Evolutionary conservation across 2,113 vertebrate species (phyloP), one percentile per base, ranked within the genome.

Genomic region (Otis tarda): DNA sequence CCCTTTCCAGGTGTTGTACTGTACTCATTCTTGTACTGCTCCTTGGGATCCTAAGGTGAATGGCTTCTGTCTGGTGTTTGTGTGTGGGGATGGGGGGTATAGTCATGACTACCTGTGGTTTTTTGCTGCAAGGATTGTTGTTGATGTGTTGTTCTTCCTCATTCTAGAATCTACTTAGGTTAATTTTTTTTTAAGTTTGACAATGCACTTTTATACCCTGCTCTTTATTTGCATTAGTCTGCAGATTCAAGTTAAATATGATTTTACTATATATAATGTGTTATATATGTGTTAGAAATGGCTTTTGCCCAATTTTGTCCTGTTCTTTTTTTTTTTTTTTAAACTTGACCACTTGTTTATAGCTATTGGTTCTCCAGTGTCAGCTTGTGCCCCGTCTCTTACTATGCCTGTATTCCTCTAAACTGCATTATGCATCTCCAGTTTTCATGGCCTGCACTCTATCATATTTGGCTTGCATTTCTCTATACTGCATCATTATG

Each of bases 51-150:
- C 24, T 70, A 21, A 39, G 71, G 14, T 9, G 17, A 68, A 31
- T n/a, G 37, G 30, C 23, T 71, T 65, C 30, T 49, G 14, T 20
- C 22, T 76, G 22, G 47, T 74, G 59, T 45, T 64, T 53, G 8
- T 2, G 0, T 30, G 24, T 24, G 35, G 50, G 14, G 30, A 6
- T 43, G 22, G 10, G 1, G 21, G 14, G 7, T 60, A 6, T 41
- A 21, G 63, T 30, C 7, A 12, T 70, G 11, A 2, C 43, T 59
- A 8, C 9, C 30, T 47, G 76, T 10, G 35, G 43, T 35, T 52
- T 35, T 86, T 64, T 35, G 11, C 30, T 69, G 30, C 10, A 6
- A 64, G 61, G 33, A 11, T 27, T 61, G 27, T 33, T 89, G 33
- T 25, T 57, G 14, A 22, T 68, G 10, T 43, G 73, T 77, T 55